Base-by-base conservation (phyloP, 2,888 invertebrate species). In the Idaea aversata region DNA sequence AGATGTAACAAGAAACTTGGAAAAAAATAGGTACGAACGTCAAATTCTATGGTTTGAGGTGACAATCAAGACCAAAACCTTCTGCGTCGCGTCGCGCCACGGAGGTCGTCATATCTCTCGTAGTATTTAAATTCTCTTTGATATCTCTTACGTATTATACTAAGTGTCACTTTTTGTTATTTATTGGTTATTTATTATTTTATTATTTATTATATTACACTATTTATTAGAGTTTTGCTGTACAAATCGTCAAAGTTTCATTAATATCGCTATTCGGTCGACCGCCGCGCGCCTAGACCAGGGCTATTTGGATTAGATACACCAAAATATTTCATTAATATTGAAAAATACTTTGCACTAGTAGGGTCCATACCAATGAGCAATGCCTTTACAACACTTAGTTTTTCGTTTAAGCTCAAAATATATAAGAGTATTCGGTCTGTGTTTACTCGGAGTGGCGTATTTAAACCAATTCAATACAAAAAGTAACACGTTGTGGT, bases 341-440 rank as follows among this genome's bases (percentile, higher is more conserved):
- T 13, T 13, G 7, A 13, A 7, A 2, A 7, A 47, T 47, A 6
- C 5, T 47, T 47, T 47, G 13, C 47, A 10, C 13, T 13, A 47
- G 47, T 47, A 3, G 47, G 7, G 63, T 62, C 38, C 71, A 72
- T 57, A 36, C 10, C 35, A 62, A 70, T 47, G 10, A 38, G 2
- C n/a, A n/a, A 47, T 47, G 47, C 47, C 47, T 7, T 47, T 47
- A 47, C 47, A 47, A 7, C 47, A 47, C 47, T 47, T 47, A 7
- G 13, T 47, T 47, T 47, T 10, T 13, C 47, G 47, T 47, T 13
- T 3, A 6, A 47, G 13, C 13, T 10, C 47, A 13, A 47, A 47
- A 13, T 47, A 47, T 47, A 10, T 47, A 47, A 47, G 13, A 47
- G 47, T 47, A 13, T 47, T 47, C 10, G 47, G 47, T 47, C 13